A percentile compares a stretch with the other conserved stretches of the same genome.
Conservation (phyloP, 2,888 invertebrate genomes). For the Aleiodes testaceus region DNA sequence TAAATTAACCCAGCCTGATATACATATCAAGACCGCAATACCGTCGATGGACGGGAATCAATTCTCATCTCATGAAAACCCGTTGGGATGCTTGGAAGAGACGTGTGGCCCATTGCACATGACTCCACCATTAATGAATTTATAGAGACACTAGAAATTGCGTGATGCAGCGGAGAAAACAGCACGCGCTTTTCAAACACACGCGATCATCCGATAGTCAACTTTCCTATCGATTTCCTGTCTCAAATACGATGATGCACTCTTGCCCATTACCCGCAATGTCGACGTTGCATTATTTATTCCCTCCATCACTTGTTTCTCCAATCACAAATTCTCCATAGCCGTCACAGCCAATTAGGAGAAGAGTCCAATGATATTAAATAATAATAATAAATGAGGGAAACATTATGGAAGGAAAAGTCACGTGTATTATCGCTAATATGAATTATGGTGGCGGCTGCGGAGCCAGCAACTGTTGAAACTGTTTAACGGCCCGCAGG, state of each 20-base stretch:
- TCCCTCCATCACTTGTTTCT: neutral
- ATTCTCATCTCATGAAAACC: slow-evolving; percentile 39
- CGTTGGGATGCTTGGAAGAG: neutral
- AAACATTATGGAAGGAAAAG: slow-evolving; percentile 35
- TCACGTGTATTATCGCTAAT: slow-evolving; percentile 64
- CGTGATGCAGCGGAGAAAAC: slow-evolving; percentile 36
- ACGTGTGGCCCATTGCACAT: slow-evolving; percentile 24
- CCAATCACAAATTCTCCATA: neutral
- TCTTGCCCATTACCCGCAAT: slow-evolving; percentile 31
- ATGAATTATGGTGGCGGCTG: slow-evolving; percentile 68
- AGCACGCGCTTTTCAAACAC: slow-evolving; percentile 50
- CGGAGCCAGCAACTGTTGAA: slow-evolving; percentile 61
- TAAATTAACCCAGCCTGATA: slow-evolving; percentile 43
- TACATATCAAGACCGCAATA: slow-evolving; percentile 37
- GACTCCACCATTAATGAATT: slow-evolving; percentile 42
- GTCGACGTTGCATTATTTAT: neutral
- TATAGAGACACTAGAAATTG: slow-evolving; percentile 41
- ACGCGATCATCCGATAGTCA: slow-evolving; percentile 53
- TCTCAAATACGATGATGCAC: slow-evolving; percentile 55
- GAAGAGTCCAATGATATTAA: slow-evolving; percentile 1
- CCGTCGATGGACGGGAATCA: slow-evolving; percentile 40
- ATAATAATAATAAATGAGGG: neutral
- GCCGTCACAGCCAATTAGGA: slow-evolving; percentile 25
- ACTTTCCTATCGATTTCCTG: slow-evolving; percentile 60
- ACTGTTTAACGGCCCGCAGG: slow-evolving; percentile 65